These are phyloP conservation scores for Strigamia crassipes DNA, from an alignment of 2,888 invertebrate species.

Conservation along the genomic window DNA sequence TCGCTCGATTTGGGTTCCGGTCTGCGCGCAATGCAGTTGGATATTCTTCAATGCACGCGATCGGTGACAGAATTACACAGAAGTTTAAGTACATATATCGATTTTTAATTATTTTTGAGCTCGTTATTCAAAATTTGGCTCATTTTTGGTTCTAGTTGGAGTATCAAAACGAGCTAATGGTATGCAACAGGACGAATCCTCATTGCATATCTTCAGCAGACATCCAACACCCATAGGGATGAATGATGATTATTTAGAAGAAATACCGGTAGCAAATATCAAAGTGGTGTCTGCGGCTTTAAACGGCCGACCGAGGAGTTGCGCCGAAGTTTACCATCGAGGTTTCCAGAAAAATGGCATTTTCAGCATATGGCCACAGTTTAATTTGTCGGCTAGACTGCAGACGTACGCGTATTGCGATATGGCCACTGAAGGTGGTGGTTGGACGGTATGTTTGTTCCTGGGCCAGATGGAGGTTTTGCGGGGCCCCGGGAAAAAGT, in stretches of 20 bases:
- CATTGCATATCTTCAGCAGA: background rate
- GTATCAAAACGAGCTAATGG: background rate
- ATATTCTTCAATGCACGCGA: slow-evolving; percentile 22
- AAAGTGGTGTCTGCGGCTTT: background rate
- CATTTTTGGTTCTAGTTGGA: background rate
- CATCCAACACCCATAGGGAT: background rate
- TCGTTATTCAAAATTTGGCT: background rate
- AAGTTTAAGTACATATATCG: slow-evolving; percentile 5
- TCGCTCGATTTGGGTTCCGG: slow-evolving; percentile 10
- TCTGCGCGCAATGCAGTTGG: slow-evolving; percentile 24
- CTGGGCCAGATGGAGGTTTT: no score
- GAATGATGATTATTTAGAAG: background rate
- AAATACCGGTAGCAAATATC: background rate
- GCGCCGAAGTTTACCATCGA: slow-evolving; percentile 49
- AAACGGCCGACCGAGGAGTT: slow-evolving; percentile 37
- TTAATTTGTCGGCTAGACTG: slow-evolving; percentile 43
- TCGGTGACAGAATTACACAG: background rate
- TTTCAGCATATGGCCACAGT: slow-evolving; percentile 50
- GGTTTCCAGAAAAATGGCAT: slow-evolving; percentile 50
- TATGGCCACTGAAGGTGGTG: slow-evolving; percentile 51
- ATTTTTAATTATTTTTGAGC: background rate
- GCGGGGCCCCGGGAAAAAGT: no score
- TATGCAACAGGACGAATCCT: background rate
- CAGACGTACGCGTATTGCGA: slow-evolving; percentile 50
- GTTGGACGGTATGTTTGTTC: slow-evolving; percentile 51